Evolutionary conservation across 2,113 vertebrate species (phyloP).

Genomic region (Siphamia tubifer): DNA sequence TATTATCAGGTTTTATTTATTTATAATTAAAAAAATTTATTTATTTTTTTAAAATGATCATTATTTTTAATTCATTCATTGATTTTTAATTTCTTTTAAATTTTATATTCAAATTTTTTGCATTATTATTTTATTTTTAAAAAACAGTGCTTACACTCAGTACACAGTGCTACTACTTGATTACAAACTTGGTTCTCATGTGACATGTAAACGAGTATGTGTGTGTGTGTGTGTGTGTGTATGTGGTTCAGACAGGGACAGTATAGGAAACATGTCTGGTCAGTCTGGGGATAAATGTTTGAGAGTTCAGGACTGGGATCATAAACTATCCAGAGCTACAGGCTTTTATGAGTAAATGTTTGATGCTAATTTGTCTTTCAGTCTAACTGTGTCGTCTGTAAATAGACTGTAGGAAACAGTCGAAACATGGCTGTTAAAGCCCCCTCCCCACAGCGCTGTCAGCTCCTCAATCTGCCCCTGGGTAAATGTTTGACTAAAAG

Average conservation of each 20-base stretch:
- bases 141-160: no score
- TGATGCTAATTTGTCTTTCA: slow-evolving; percentile 8
- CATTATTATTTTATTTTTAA: no score
- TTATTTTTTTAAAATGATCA: no score
- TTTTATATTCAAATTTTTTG: no score
- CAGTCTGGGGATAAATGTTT: neutral
- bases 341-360: neutral
- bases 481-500: slow-evolving; percentile 63
- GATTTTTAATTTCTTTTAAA: no score
- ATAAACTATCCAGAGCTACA: no score
- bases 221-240: neutral
- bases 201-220: no score
- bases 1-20: no score
- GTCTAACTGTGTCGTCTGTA: neutral
- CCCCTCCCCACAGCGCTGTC: neutral
- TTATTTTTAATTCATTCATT: no score
- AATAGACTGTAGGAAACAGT: neutral
- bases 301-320: neutral
- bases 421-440: neutral
- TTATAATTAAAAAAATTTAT: no score
- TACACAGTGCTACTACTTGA: no score
- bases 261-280: neutral
- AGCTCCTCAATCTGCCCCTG: slow-evolving; percentile 10
- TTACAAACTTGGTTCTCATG: no score
- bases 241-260: neutral